Conservation (phyloP, 1,140 invertebrate species). For the Luehdorfia chinensis region DNA sequence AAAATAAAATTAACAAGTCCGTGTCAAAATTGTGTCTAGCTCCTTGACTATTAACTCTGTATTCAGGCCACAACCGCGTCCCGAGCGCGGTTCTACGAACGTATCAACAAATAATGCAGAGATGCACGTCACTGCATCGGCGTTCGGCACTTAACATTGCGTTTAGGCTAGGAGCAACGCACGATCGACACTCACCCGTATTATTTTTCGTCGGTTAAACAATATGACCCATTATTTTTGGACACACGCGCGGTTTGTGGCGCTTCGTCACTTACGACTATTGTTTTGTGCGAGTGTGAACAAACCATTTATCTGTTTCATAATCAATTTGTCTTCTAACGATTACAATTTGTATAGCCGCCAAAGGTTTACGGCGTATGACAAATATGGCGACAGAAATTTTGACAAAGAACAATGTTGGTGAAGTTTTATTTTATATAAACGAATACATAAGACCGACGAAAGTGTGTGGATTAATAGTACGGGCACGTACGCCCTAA, state of each 20-base stretch:
- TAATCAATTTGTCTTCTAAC: constrained; percentile 6
- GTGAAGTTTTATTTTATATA: too few relatives aligned
- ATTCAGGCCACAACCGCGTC: constrained; percentile 26
- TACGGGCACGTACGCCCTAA: too few relatives aligned
- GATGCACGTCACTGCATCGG: constrained; percentile 37
- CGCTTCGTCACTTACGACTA: constrained; percentile 1
- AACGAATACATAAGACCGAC: too few relatives aligned
- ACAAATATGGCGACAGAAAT: neutral
- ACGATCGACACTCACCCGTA: constrained; percentile 17
- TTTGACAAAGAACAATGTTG: constrained; percentile 6
- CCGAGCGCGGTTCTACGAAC: constrained; percentile 43
- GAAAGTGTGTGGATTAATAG: too few relatives aligned
- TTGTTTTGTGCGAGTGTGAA: constrained; percentile 18
- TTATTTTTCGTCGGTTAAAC: constrained; percentile 24
- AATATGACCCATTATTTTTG: constrained; percentile 12
- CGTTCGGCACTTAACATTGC: constrained; percentile 30
- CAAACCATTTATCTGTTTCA: constrained; percentile 16
- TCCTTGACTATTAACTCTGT: constrained; percentile 25
- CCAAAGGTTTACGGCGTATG: neutral
- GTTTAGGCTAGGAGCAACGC: constrained; percentile 44
- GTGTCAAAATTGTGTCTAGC: constrained; percentile 8
- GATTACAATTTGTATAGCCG: constrained; percentile 3
- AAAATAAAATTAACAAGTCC: neutral
- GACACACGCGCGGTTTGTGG: neutral
- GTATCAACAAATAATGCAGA: constrained; percentile 47